A percentile compares a stretch with the other conserved stretches of the same genome.
Evolutionary conservation across 2,113 vertebrate genomes (phyloP).

Genomic region (Astur gentilis): DNA sequence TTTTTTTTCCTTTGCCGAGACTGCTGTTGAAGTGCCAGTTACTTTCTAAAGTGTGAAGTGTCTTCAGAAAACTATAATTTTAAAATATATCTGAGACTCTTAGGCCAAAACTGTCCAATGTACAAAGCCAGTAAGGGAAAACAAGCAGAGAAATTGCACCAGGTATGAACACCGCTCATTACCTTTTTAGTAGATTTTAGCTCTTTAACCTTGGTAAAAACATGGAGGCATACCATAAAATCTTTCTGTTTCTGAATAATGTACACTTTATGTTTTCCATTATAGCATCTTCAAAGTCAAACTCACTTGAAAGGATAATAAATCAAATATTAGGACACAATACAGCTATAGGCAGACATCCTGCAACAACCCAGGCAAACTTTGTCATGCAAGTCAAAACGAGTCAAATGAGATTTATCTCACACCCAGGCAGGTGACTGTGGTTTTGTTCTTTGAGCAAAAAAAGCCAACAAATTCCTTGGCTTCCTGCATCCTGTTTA

Average conservation of each 20-base stretch:
- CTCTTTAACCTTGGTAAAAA: neutral
- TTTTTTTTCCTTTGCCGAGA: neutral
- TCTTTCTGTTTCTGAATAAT: neutral
- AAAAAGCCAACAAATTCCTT: neutral
- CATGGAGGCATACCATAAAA: neutral
- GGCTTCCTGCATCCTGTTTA: neutral
- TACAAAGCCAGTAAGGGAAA: neutral
- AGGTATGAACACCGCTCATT: neutral
- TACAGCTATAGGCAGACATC: neutral
- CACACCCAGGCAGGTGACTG: neutral
- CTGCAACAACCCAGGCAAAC: neutral
- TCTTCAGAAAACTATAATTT: neutral
- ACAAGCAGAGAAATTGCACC: neutral
- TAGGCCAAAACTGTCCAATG: neutral
- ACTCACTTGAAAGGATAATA: neutral
- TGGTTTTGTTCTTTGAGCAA: neutral
- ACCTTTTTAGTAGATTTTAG: neutral
- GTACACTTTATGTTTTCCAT: neutral
- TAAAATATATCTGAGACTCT: neutral
- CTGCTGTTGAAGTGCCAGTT: neutral
- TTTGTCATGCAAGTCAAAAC: neutral
- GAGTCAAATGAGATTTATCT: neutral
- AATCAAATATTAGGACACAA: neutral
- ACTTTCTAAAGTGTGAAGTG: neutral
- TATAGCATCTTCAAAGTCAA: conserved; percentile 2